Percentiles rank a stretch among this genome's conserved stretches.
Conservation (phyloP, 2,113 vertebrate species). For the Ahaetulla prasina region DNA sequence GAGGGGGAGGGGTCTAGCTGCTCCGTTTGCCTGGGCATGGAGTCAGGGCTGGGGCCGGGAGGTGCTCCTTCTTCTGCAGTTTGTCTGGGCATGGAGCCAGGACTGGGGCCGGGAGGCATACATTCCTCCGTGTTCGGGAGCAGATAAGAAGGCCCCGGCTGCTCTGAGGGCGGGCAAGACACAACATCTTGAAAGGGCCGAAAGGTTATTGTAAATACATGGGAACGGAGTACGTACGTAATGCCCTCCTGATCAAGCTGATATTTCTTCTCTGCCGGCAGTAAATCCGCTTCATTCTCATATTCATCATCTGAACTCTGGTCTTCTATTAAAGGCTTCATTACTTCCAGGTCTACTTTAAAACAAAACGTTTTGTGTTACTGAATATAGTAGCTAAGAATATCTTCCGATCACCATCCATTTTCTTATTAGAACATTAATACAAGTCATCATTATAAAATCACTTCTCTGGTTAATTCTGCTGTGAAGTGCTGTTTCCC, state of each 20-base stretch:
- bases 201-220: neutral
- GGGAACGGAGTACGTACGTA: slow-evolving; percentile 60
- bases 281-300: slow-evolving; percentile 59
- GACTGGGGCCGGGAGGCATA: too few relatives aligned
- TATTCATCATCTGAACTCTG: slow-evolving; percentile 66
- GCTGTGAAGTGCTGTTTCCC: neutral
- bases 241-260: slow-evolving; percentile 66
- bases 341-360: slow-evolving; percentile 74
- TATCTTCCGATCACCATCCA: neutral
- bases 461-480: neutral
- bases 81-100: too few relatives aligned
- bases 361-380: slow-evolving; percentile 8
- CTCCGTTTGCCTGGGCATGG: too few relatives aligned
- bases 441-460: neutral
- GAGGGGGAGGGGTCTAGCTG: too few relatives aligned
- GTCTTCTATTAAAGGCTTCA: slow-evolving; percentile 75
- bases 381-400: neutral
- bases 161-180: too few relatives aligned
- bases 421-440: neutral
- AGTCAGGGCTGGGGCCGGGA: too few relatives aligned
- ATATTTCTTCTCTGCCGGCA: slow-evolving; percentile 65
- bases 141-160: too few relatives aligned
- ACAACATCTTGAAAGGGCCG: too few relatives aligned
- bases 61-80: too few relatives aligned
- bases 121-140: too few relatives aligned